Conservation (phyloP, 2,888 invertebrate species). For the Lasioglossum vierecki region DNA sequence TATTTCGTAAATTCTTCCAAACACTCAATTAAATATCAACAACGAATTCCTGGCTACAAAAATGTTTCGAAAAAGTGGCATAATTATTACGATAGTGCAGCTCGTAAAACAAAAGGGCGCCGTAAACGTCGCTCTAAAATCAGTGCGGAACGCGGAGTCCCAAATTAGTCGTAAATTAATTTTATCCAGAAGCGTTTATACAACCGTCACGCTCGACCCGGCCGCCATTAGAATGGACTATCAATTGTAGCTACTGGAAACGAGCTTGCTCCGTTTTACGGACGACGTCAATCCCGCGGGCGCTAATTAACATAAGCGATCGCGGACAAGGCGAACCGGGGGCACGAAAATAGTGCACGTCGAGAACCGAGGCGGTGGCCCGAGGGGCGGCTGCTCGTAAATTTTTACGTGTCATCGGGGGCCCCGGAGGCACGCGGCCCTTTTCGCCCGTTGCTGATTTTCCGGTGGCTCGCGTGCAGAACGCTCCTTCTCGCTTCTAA, state of each 20-base stretch:
- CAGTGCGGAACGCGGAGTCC: background rate
- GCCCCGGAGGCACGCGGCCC: background rate
- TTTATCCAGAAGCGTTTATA: constrained; percentile 12
- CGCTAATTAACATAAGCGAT: constrained; percentile 7
- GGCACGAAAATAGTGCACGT: background rate
- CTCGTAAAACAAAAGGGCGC: background rate
- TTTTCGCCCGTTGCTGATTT: constrained; percentile 13
- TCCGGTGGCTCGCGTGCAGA: constrained; percentile 17
- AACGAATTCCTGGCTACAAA: background rate
- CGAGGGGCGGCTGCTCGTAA: background rate
- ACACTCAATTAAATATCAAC: background rate
- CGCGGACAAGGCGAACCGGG: background rate
- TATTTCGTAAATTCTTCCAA: too few species aligned
- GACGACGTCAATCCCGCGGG: constrained; percentile 1
- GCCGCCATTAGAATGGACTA: background rate
- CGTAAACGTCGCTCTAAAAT: background rate
- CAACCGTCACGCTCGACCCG: background rate
- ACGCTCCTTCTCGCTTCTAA: background rate
- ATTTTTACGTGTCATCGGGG: constrained; percentile 15
- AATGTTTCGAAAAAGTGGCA: background rate
- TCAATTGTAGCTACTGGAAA: constrained; percentile 2
- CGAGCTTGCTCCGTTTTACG: constrained; percentile 1
- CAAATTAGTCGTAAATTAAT: constrained; percentile 1
- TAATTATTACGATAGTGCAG: background rate
- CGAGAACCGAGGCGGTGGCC: background rate